Conservation (phyloP, 2,888 invertebrate species). For the Acanthosoma haemorrhoidale region DNA sequence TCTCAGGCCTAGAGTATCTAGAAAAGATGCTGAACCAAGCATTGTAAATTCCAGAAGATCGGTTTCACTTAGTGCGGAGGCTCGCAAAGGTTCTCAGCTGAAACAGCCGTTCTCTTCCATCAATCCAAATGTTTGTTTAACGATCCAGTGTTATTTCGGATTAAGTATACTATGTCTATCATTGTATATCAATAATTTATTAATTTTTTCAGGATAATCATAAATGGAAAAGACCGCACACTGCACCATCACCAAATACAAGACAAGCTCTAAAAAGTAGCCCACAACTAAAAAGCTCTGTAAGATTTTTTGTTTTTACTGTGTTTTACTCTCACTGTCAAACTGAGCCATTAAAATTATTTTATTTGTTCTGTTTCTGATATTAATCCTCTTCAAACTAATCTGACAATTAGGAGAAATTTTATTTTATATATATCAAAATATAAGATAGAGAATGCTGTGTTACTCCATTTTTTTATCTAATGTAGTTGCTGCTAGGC, state of each 20-base stretch:
- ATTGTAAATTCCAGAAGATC: background rate
- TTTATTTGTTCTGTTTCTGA: too few species aligned
- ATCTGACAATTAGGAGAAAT: too few species aligned
- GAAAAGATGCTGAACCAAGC: background rate
- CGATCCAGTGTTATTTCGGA: background rate
- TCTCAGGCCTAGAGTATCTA: background rate
- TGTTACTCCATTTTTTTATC: too few species aligned
- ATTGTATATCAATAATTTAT: background rate
- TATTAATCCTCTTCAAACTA: too few species aligned
- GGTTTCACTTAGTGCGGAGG: background rate
- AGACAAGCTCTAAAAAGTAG: background rate
- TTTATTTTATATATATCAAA: too few species aligned
- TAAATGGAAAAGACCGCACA: constrained; percentile 9
- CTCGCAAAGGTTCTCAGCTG: background rate
- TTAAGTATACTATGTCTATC: background rate
- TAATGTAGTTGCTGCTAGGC: too few species aligned
- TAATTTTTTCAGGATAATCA: background rate
- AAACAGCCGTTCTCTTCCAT: constrained; percentile 17
- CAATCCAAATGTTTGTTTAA: constrained; percentile 15
- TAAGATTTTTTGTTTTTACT: background rate
- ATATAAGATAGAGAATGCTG: too few species aligned
- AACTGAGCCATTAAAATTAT: too few species aligned
- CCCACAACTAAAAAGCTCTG: background rate
- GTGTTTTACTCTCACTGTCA: too few species aligned
- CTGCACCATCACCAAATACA: background rate